Evolutionary conservation across 2,797 vertebrate genomes (phyloP), one percentile per base, ranked within the genome.

Genomic region (Zenarchopterus dispar): DNA sequence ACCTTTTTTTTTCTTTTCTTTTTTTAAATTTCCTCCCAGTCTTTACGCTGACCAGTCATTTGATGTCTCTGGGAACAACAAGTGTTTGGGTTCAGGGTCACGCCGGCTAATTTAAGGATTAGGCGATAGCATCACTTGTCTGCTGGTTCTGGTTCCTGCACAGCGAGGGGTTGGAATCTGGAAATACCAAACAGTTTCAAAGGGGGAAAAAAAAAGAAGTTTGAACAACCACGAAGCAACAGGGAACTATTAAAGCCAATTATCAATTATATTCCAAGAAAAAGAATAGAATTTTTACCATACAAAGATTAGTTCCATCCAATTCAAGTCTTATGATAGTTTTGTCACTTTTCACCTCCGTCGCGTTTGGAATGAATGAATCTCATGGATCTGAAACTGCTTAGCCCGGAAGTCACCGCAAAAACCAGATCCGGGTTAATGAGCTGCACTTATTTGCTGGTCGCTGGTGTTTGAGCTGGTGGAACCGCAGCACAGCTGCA

Each of bases 401-500:
- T 39, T 10, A 17, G 69, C 59, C 69, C 23, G 39, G 42, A 62
- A 65, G 43, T 24, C 56, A 58, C 52, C 10, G 3, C 26, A 50
- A 42, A 56, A 50, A 56, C 5, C 44, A 73, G 48, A 19, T 39
- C 5, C 0, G 63, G 56, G 45, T 47, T 16, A 61, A 51, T 31
- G 62, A 4, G 2, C 51, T 24, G 21, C 77, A 54, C 68, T 69
- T 71, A 76, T 75, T 74, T 69, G 73, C 69, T 66, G 75, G 73
- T 82, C 48, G 61, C 67, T 19, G 45, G 45, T 57, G 84, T 75
- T 75, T 55, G 43, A 56, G 72, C 18, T 55, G 0, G 26, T 48
- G 1, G 46, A 66, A 13, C 75, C 28, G 2, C 67, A 59, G 56
- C n/a, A 60, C 86, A 88, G 85, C 85, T 85, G 84, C 75, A 76